Base-by-base conservation (phyloP, 92 coral and sea anemone genomes). In the Umimayanthus kanabou region DNA sequence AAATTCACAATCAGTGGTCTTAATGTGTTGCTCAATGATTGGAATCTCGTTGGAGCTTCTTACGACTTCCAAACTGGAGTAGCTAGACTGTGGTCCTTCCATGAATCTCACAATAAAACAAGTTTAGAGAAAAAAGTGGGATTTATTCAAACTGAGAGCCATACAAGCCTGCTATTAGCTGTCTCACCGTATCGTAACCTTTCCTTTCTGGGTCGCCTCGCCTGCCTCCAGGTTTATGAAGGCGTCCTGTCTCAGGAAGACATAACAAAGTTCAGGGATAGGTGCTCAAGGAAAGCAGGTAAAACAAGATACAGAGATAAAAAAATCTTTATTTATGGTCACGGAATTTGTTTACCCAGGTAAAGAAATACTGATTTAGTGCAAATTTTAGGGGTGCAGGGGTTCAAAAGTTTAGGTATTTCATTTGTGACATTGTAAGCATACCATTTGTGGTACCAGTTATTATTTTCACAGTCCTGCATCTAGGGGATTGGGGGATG, bases 11-110 rank as follows among this genome's bases (percentile, higher is more conserved):
- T 39, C 4, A 39, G 50, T 9, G 53, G 50, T 75, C 47, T 75
- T 39, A 25, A 75, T 39, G 23, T 75, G 50, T 15, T 18, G 42
- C 53, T 39, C 11, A 16, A 75, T 43, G 15, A 6, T 10, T 75
- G 79, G 79, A 75, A 75, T 26, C 45, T 75, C 30, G n/a, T 75
- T 75, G 79, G 79, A 16, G 79, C 53, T 75, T 75, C 79, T 2
- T 75, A 75, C 50, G 79, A 75, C 25, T 75, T 25, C 8, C 23
- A 10, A 39, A 39, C n/a, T 39, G 79, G 50, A 6, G 47, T 75
- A 11, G 79, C 79, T 33, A 75, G 53, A 75, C 49, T 75, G 42
- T 75, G 79, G 79, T 20, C n/a, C 49, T 75, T 43, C 13, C 42
- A 75, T 39, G 47, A 25, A 39, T 23, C n/a, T 40, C 53, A 75